A percentile compares a stretch with the other conserved stretches of the same genome.
phyloP scores from a whole-genome alignment of 2,113 vertebrate species.

The Apteryx mantelli region DNA sequence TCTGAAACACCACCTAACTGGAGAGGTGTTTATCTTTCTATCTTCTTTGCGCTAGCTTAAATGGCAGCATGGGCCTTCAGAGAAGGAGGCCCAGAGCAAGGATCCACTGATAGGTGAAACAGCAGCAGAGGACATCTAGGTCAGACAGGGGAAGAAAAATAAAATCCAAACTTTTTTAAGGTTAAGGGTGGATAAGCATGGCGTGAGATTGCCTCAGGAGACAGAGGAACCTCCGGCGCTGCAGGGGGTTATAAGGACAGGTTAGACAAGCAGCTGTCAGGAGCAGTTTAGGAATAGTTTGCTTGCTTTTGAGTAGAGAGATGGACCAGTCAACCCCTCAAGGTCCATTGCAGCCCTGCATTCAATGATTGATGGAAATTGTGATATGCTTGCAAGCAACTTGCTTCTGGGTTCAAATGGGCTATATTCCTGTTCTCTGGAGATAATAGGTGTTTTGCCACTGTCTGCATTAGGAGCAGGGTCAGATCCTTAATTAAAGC shows the following conservation, averaged over 20 bases:
- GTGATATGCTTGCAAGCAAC: neutral
- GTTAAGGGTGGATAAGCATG: accelerated
- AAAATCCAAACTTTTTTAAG: neutral
- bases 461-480: neutral
- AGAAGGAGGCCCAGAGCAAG: neutral
- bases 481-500: constrained; percentile 33
- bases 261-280: neutral
- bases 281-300: neutral
- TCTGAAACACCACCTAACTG: neutral
- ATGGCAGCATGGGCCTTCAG: neutral
- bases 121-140: neutral
- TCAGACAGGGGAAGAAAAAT: neutral
- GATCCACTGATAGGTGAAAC: neutral
- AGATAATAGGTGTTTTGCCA: neutral
- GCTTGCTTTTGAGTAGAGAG: neutral
- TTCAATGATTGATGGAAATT: neutral
- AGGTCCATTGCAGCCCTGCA: neutral
- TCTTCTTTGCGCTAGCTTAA: neutral
- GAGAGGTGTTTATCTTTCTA: neutral
- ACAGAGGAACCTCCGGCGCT: neutral
- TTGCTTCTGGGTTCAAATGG: neutral
- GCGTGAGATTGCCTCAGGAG: neutral
- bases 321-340: neutral
- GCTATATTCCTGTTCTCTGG: neutral
- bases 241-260: neutral